phyloP scores from a whole-genome alignment of 1,140 invertebrate species.

The Caenorhabditis tropicalis region DNA sequence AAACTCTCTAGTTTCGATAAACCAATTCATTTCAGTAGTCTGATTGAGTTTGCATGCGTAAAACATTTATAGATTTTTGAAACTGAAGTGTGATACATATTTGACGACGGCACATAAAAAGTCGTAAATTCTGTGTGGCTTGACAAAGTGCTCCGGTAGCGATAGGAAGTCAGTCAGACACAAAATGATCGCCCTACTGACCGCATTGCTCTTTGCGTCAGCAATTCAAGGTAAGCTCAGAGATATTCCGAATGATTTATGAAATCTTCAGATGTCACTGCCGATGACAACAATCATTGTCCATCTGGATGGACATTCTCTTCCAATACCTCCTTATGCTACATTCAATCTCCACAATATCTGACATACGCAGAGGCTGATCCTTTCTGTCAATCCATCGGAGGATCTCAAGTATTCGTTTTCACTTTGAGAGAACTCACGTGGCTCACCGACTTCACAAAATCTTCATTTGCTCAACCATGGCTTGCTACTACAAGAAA shows the following conservation, averaged over 20 bases:
- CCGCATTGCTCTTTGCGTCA: neutral
- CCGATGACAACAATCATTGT: neutral
- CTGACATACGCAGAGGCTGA: neutral
- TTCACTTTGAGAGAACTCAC: neutral
- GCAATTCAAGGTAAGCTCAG: neutral
- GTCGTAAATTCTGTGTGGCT: neutral
- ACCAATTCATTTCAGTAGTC: neutral
- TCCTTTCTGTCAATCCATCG: neutral
- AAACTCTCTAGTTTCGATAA: neutral
- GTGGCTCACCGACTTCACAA: neutral
- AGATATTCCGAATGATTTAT: neutral
- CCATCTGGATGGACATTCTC: neutral
- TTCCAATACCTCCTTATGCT: conserved; percentile 2
- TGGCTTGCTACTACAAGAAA: neutral
- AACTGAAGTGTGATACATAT: neutral
- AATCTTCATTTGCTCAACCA: neutral
- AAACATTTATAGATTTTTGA: neutral
- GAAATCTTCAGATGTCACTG: neutral
- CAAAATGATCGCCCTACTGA: neutral
- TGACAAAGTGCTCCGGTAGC: neutral
- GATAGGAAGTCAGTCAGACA: neutral
- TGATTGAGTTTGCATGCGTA: neutral
- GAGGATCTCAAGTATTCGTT: conserved; percentile 5
- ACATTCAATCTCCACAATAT: neutral
- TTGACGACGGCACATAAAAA: neutral